Evolutionary conservation across 2,113 vertebrate genomes (phyloP), one percentile per base, ranked within the genome.

Genomic region (Aptenodytes patagonicus): DNA sequence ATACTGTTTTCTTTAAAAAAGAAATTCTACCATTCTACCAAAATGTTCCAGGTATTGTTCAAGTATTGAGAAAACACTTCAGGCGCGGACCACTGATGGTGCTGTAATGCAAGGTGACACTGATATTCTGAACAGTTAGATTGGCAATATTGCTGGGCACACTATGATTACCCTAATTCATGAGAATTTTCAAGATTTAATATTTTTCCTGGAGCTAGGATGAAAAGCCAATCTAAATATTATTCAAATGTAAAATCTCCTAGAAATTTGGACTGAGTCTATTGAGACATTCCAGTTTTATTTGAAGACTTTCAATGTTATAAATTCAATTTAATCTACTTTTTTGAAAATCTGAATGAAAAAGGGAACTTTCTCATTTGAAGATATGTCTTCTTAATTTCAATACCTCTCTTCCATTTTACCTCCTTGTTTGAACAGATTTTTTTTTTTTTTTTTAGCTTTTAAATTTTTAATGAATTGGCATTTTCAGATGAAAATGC

Each of bases 151-250:
- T 69, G 57, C 83, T 89, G 83, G 47, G 55, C 38, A 75, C 26
- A 17, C 5, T 31, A 2, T 42, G 38, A 28, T 62, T 77, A 69
- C 69, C 25, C n/a, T 7, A 91, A 66, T 58, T 96, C 66, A 1
- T 34, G 38, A 86, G 58, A 89, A 62, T 87, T 93, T 82, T 84
- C 26, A 58, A 83, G 61, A 80, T 77, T 58, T 79, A 73, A 24
- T 82, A 62, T 69, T 92, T 95, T 91, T 95, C 34, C 77, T 95
- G 77, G 46, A 88, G 68, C 34, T 62, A 21, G 49, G 65, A 90
- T 91, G 70, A 87, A 91, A 95, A 95, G 49, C 83, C 83, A 91
- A 79, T 91, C 65, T 89, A 93, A 96, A 85, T 73, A 91, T 90
- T 91, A 94, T 83, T 93, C 49, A 93, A 57, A 77, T 77, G 20